Evolutionary conservation across 2,888 invertebrate species (phyloP).

Genomic region (Caenorhabditis imperialis): DNA sequence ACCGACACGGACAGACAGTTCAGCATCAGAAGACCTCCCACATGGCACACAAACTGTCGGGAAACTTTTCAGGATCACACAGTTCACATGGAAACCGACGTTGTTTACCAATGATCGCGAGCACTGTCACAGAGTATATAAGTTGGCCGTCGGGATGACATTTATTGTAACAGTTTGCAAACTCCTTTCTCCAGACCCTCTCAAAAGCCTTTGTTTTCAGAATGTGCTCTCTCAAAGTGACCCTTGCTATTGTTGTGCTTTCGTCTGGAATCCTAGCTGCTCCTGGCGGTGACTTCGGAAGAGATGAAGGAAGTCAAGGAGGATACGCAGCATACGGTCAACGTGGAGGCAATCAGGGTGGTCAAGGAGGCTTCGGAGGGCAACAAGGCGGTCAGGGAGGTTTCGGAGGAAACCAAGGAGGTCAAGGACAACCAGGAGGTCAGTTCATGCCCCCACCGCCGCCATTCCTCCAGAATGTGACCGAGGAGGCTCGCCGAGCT

Average conservation of each 20-base stretch:
- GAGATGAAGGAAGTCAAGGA: constrained; percentile 8
- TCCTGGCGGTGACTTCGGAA: constrained; percentile 22
- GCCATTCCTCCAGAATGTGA: constrained; percentile 57
- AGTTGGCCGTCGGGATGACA: not conserved
- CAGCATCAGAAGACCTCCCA: constrained; percentile 31
- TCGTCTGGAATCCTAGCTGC: constrained; percentile 10
- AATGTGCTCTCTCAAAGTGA: constrained; percentile 27
- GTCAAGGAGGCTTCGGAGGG: constrained; percentile 33
- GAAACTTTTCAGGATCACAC: constrained; percentile 32
- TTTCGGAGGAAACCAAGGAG: constrained; percentile 26
- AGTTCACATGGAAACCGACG: constrained; percentile 41
- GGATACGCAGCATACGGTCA: constrained; percentile 26
- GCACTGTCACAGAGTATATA: constrained; percentile 27
- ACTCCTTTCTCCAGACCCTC: no score
- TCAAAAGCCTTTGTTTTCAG: constrained; percentile 10
- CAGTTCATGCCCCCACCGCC: constrained; percentile 37
- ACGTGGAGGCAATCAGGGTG: no score
- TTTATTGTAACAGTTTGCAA: no score
- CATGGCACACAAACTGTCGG: constrained; percentile 19
- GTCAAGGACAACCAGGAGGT: no score
- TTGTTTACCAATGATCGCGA: constrained; percentile 46
- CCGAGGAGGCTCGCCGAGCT: constrained; percentile 35
- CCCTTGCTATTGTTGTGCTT: constrained; percentile 1
- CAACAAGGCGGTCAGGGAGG: no score
- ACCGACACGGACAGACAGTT: constrained; percentile 35